Evolutionary conservation across 2,113 vertebrate species (phyloP).

Genomic region (Falco punctatus): DNA sequence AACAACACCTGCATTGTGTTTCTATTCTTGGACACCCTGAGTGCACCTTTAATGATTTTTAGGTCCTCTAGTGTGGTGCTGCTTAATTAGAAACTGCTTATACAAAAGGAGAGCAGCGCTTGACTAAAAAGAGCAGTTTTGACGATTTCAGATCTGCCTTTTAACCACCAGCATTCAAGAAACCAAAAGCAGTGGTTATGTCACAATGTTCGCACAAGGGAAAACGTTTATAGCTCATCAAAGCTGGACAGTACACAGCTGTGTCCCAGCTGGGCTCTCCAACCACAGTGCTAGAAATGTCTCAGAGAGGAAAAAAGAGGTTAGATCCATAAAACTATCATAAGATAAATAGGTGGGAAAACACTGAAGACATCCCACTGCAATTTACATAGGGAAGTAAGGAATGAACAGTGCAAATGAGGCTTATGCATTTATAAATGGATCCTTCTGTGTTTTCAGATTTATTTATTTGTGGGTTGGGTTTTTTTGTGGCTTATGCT

Average conservation of each 20-base stretch:
- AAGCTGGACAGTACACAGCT: background rate
- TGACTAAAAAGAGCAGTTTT: background rate
- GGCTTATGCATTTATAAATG: background rate
- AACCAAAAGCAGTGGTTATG: background rate
- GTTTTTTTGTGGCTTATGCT: background rate
- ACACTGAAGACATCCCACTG: background rate
- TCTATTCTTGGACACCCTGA: background rate
- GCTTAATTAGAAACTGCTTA: constrained; percentile 48
- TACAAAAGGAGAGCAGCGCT: background rate
- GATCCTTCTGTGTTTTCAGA: background rate
- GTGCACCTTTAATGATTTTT: constrained; percentile 2
- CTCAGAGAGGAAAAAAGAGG: constrained; percentile 11
- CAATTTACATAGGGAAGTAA: background rate
- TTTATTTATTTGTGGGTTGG: background rate
- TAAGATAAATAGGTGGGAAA: constrained; percentile 19
- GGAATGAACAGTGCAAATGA: background rate
- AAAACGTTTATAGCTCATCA: constrained; percentile 28
- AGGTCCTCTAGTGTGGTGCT: background rate
- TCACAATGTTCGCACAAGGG: background rate
- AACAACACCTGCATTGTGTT: constrained; percentile 46
- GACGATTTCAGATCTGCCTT: constrained; percentile 10
- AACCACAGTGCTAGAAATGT: background rate
- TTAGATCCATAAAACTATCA: background rate
- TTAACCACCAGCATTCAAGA: background rate
- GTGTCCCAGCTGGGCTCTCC: constrained; percentile 41